Conservation (phyloP, 2,888 invertebrate genomes). For the Girardia tigrina region DNA sequence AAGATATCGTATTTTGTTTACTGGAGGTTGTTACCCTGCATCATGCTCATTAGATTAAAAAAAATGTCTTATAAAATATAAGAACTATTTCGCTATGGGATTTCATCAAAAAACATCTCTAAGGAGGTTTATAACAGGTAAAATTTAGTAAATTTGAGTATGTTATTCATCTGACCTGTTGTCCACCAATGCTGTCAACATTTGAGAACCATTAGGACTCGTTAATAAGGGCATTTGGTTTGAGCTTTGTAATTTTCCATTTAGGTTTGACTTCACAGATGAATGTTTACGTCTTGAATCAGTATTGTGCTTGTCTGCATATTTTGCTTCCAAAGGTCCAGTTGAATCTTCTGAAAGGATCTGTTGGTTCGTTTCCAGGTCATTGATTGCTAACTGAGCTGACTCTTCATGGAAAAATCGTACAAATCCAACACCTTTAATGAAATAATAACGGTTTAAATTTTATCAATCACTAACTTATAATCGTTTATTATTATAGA, state of each 20-base stretch:
- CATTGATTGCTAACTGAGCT: constrained; percentile 29
- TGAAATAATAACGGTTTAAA: too few species aligned
- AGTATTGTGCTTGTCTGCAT: constrained; percentile 35
- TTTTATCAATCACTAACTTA: too few species aligned
- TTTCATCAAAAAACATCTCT: too few species aligned
- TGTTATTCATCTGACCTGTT: too few species aligned
- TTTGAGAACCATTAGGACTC: neutral
- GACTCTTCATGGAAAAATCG: constrained; percentile 35
- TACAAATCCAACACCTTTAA: constrained; percentile 33
- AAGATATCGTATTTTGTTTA: too few species aligned
- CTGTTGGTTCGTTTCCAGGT: constrained; percentile 24
- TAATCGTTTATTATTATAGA: too few species aligned
- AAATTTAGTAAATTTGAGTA: too few species aligned
- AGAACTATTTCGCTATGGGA: too few species aligned
- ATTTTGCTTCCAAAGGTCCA: constrained; percentile 34
- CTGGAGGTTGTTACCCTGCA: too few species aligned
- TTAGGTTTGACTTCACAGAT: neutral
- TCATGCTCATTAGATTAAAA: too few species aligned
- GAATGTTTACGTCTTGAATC: constrained; percentile 28
- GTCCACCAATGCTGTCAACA: neutral
- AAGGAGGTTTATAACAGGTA: too few species aligned
- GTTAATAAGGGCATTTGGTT: constrained; percentile 26
- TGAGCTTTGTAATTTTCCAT: constrained; percentile 10
- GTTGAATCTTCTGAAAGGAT: constrained; percentile 27
- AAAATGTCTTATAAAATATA: too few species aligned